Base-by-base conservation (phyloP, 2,797 vertebrate genomes). In the Perdix hodgsoniae region DNA sequence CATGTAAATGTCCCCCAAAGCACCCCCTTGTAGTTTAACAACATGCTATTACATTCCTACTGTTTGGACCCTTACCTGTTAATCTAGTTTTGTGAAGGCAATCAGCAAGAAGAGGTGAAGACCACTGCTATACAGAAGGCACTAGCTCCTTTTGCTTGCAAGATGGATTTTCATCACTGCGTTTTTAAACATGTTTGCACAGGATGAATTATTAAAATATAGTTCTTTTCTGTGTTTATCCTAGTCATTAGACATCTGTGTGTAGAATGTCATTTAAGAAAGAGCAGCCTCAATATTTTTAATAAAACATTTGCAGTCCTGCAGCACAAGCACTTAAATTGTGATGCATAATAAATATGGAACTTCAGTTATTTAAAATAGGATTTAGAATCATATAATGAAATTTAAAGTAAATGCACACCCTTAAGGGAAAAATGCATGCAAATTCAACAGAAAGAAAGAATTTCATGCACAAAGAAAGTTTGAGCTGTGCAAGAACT, bases 71-170 rank as follows among this genome's bases (percentile, higher is more conserved):
- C 1, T 0, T n/a, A 71, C 24, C 44, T 86, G 47, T 67, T 93
- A 90, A 37, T 26, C 35, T 61, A 21, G 35, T 40, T 88, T 67
- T 60, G n/a, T 72, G 82, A 87, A 81, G 75, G 52, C 71, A 60
- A 33, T 39, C 9, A 42, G 39, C 64, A 60, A 22, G 37, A 35
- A 4, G 4, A 39, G 15, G 9, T 7, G 11, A 86, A 83, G 14
- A 61, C 11, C 33, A 23, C 23, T 44, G 29, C 49, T 7, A 1
- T 24, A 40, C 49, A 70, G 31, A 14, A 76, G 27, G 39, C 18
- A 47, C 14, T 7, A 47, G 22, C 17, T 86, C 24, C 61, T 70
- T 9, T 9, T 44, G 59, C 54, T 87, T 31, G 29, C 76, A 14
- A 75, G 44, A 21, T 24, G 33, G 7, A 10, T n/a, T 83, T 63